phyloP scores from a whole-genome alignment of 2,113 vertebrate species.

The Manacus vitellinus region DNA sequence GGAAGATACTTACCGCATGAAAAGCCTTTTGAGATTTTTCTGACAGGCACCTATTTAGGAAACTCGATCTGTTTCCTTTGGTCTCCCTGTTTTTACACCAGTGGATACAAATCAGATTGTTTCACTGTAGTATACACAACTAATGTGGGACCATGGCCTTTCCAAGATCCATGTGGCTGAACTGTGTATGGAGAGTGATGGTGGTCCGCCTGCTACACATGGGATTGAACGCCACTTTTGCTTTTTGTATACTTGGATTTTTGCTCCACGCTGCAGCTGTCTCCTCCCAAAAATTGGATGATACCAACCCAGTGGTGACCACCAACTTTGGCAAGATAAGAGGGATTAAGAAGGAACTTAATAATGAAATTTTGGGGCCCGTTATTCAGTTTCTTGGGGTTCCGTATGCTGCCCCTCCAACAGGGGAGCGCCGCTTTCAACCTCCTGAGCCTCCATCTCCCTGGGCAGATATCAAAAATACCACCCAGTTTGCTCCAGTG shows the following conservation, averaged over 20 bases:
- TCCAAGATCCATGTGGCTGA: slow-evolving; percentile 74
- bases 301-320: slow-evolving; percentile 90
- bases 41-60: slow-evolving; percentile 69
- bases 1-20: slow-evolving; percentile 76
- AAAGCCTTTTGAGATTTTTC: slow-evolving; percentile 75
- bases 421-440: slow-evolving; percentile 93
- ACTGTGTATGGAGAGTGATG: slow-evolving; percentile 67
- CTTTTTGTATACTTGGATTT: slow-evolving; percentile 80
- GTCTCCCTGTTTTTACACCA: slow-evolving; percentile 45
- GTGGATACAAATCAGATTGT: slow-evolving; percentile 81
- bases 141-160: slow-evolving; percentile 84
- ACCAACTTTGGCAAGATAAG: slow-evolving; percentile 90
- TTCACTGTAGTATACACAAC: slow-evolving; percentile 60
- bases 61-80: slow-evolving; percentile 57
- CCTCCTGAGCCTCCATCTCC: slow-evolving; percentile 90
- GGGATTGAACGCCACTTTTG: slow-evolving; percentile 71
- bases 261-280: slow-evolving; percentile 78
- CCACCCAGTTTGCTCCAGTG: slow-evolving; percentile 94
- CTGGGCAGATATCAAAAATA: slow-evolving; percentile 92
- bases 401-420: slow-evolving; percentile 93
- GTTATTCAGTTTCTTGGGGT: slow-evolving; percentile 97
- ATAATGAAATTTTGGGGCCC: slow-evolving; percentile 97
- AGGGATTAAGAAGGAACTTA: slow-evolving; percentile 96
- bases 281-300: slow-evolving; percentile 89
- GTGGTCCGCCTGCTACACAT: slow-evolving; percentile 68